Evolutionary conservation across 2,797 vertebrate genomes (phyloP).

Genomic region (Acipenser oxyrinchus): DNA sequence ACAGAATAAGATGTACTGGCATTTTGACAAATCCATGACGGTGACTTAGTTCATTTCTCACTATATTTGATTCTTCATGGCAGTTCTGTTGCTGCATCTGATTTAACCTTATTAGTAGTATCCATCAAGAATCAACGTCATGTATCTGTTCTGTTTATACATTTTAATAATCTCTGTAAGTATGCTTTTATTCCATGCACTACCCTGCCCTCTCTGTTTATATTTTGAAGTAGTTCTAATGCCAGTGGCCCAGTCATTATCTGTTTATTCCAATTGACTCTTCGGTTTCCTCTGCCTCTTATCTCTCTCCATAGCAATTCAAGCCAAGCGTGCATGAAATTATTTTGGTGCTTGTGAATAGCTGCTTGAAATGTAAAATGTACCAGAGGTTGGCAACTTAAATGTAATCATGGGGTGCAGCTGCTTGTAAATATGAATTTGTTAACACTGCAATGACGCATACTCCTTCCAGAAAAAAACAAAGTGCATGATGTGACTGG

Average conservation of each 20-base stretch:
- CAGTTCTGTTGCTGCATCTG: too few relatives aligned
- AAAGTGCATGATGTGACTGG: not conserved
- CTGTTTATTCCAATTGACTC: conserved; percentile 35
- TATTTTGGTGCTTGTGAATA: conserved; percentile 31
- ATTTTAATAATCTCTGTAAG: conserved; percentile 25
- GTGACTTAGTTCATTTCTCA: too few relatives aligned
- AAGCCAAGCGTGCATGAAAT: conserved; percentile 32
- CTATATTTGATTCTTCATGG: too few relatives aligned
- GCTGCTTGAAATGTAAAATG: conserved; percentile 28
- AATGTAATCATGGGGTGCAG: conserved; percentile 24
- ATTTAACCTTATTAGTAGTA: too few relatives aligned
- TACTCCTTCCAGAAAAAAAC: not conserved
- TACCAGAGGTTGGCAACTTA: conserved; percentile 26
- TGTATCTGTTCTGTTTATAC: too few relatives aligned
- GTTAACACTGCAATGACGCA: not conserved
- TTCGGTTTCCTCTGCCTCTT: conserved; percentile 26
- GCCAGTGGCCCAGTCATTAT: conserved; percentile 31
- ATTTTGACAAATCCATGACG: too few relatives aligned
- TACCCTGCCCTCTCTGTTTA: conserved; percentile 19
- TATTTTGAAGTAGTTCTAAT: conserved; percentile 25
- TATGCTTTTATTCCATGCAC: conserved; percentile 22
- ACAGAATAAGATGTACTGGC: too few relatives aligned
- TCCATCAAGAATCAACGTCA: too few relatives aligned
- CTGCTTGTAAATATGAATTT: conserved; percentile 16
- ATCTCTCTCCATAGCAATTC: conserved; percentile 28